phyloP scores from a whole-genome alignment of 2,797 vertebrate genomes.

The Leuciscus waleckii region DNA sequence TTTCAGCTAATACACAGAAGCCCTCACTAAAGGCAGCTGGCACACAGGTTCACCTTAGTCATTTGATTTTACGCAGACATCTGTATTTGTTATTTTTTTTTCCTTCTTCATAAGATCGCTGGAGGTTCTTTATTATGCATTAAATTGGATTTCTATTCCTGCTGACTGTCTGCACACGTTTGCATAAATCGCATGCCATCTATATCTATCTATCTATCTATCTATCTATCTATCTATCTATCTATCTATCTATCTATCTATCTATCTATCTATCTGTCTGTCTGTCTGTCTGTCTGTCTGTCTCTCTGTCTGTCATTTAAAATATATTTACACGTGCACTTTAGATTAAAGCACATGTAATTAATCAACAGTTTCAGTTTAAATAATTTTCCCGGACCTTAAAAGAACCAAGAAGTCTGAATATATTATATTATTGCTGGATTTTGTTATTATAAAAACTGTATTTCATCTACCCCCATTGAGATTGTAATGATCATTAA shows the following conservation, averaged over 20 bases:
- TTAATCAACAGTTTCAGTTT: not conserved
- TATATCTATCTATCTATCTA: too few relatives aligned
- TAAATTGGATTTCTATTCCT: not conserved
- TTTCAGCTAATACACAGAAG: constrained; percentile 32
- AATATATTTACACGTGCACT: not conserved
- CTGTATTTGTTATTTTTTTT: not conserved
- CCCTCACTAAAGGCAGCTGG: constrained; percentile 15
- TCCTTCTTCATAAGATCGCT: not conserved
- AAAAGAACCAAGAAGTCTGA: not conserved
- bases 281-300: too few relatives aligned
- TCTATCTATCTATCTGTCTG: too few relatives aligned
- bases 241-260: too few relatives aligned
- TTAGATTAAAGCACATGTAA: not conserved
- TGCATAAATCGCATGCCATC: too few relatives aligned
- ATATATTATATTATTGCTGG: not conserved
- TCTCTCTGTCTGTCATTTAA: too few relatives aligned
- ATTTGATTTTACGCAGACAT: constrained; percentile 1
- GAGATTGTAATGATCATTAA: not conserved
- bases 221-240: too few relatives aligned
- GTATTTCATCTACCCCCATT: not conserved
- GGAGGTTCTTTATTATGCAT: constrained; percentile 11
- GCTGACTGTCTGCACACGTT: not conserved
- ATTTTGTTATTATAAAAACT: constrained; percentile 1
- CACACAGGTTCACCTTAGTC: constrained; percentile 10
- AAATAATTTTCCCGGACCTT: not conserved